Base-by-base conservation (phyloP, 1,140 invertebrate genomes). In the Leptinotarsa undecemlineata region DNA sequence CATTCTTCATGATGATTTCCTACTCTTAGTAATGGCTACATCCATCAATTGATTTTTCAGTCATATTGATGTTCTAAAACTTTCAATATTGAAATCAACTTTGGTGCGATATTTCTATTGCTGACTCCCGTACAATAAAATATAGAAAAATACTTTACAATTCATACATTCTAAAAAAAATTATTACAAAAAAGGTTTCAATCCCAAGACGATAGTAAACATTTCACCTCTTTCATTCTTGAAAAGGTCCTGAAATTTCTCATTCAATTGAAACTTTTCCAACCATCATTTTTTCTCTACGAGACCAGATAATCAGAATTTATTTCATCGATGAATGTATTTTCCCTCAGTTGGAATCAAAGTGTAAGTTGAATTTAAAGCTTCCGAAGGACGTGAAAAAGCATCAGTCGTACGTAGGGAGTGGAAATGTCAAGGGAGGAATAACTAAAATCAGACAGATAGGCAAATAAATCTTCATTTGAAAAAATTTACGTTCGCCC, bases 381-480 rank as follows among this genome's bases (percentile, higher is more conserved):
- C 26, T 33, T 64, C 20, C 20, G n/a, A 20, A 14, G 20, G 63
- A 64, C 51, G 60, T 61, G 20, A 64, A 64, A 64, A 64, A 64
- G 63, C 63, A 20, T 23, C 14, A 64, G 63, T 33, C 63, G 17
- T 21, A 20, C 15, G 20, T 20, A 21, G 20, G 14, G 26, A 64
- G 63, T 64, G 63, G 20, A 64, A 64, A 64, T 64, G 63, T 64
- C 63, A 33, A 64, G 63, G 63, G 63, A 64, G 63, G 3, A 64
- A 64, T 64, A 64, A 64, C 20, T 64, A 64, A 64, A 64, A 64
- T 64, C 63, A 33, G 63, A 64, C 63, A 64, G 63, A 64, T 64
- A 20, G 63, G 63, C 63, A 20, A 64, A 64, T 64, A 64, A 64
- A 64, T 64, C 63, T 64, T 64, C 63, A 64, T 64, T 64, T 64